These are phyloP conservation scores for Karalla daura DNA, from an alignment of 2,797 vertebrate genomes.

Conservation along the genomic window DNA sequence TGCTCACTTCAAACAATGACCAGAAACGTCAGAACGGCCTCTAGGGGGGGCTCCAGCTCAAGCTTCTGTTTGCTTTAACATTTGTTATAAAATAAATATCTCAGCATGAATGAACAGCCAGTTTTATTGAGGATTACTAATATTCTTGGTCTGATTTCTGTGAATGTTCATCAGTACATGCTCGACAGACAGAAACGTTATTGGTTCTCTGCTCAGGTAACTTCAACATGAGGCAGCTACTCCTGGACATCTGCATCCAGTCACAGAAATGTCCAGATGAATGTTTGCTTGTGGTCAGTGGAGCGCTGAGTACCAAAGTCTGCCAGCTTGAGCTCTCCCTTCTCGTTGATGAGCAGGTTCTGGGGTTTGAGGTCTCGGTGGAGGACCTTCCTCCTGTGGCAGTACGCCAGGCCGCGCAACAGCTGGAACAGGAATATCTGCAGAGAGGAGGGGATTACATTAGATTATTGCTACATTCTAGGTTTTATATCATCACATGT, in stretches of 20 bases:
- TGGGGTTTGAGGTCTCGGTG: constrained; percentile 88
- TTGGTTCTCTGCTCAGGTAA: too few relatives aligned
- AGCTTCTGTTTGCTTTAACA: too few relatives aligned
- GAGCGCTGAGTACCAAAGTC: constrained; percentile 81
- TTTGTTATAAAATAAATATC: too few relatives aligned
- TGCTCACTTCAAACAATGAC: constrained; percentile 2
- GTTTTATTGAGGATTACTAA: too few relatives aligned
- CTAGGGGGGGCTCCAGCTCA: not conserved
- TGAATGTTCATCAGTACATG: too few relatives aligned
- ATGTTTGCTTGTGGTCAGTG: not conserved
- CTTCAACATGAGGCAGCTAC: not conserved
- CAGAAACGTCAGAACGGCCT: not conserved
- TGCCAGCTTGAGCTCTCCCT: constrained; percentile 87
- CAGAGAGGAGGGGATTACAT: not conserved
- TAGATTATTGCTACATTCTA: not conserved
- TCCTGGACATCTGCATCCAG: not conserved
- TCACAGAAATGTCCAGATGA: not conserved
- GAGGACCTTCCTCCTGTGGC: constrained; percentile 85
- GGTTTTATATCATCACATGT: not conserved
- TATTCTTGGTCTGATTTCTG: too few relatives aligned
- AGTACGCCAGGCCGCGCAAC: constrained; percentile 84
- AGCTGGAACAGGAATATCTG: constrained; percentile 88
- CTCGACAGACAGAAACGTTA: too few relatives aligned
- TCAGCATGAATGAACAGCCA: too few relatives aligned
- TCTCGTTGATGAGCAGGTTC: constrained; percentile 87